Conservation (phyloP, 1,140 invertebrate genomes). For the Drosophila fuyamai region DNA sequence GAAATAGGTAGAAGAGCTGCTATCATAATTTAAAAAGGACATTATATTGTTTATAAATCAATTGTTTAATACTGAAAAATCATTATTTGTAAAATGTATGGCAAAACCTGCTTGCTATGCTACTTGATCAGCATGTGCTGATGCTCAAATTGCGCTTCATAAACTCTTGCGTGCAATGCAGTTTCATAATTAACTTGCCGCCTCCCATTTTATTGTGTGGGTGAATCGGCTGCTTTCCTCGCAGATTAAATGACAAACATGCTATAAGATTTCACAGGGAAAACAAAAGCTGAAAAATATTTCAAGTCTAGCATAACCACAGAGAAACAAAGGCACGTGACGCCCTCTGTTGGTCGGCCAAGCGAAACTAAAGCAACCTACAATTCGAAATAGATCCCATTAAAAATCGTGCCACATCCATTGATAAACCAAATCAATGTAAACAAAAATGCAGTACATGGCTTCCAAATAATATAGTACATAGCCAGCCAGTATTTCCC, state of each 20-base stretch:
- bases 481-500: neutral
- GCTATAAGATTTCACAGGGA: conserved; percentile 52
- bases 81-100: neutral
- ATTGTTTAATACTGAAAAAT: neutral
- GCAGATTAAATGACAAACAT: conserved; percentile 49
- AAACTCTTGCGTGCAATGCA: conserved; percentile 25
- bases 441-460: neutral
- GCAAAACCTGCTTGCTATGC: neutral
- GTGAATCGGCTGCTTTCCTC: conserved; percentile 23
- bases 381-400: neutral
- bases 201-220: conserved; percentile 32
- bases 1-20: neutral
- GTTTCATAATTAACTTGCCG: conserved; percentile 45
- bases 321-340: conserved; percentile 26
- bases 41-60: neutral
- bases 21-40: too few relatives aligned
- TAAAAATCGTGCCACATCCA: conserved; percentile 3
- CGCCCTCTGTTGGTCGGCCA: conserved; percentile 29
- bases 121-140: neutral
- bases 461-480: neutral
- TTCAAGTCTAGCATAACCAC: conserved; percentile 38
- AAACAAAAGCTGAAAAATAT: conserved; percentile 31
- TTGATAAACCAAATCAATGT: conserved; percentile 1
- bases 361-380: conserved; percentile 20
- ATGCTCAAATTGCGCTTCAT: conserved; percentile 37